Conservation (phyloP, 1,140 invertebrate genomes). For the Penaeus vannamei region DNA sequence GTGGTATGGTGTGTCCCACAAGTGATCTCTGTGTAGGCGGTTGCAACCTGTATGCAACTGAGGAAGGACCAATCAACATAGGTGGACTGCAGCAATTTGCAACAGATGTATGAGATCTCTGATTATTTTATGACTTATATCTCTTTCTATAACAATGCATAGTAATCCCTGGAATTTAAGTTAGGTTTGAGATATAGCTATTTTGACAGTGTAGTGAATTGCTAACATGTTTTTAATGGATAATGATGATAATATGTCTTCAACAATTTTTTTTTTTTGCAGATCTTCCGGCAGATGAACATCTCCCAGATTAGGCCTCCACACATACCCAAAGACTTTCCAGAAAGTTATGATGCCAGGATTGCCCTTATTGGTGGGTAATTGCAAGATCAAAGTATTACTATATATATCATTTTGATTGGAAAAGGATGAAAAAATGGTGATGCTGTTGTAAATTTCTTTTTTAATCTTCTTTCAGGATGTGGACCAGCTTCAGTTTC, state of each 20-base stretch:
- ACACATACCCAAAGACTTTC: constrained; percentile 73
- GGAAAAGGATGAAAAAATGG: too few relatives aligned
- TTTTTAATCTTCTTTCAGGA: constrained; percentile 70
- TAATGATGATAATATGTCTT: too few relatives aligned
- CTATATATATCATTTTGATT: too few relatives aligned
- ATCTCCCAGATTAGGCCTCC: constrained; percentile 89
- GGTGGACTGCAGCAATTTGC: constrained; percentile 98
- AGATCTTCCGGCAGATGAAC: constrained; percentile 95
- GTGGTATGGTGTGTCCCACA: constrained; percentile 99
- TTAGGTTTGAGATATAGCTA: neutral
- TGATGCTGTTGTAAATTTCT: too few relatives aligned
- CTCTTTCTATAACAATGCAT: neutral
- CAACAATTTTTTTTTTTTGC: constrained; percentile 59
- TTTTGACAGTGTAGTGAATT: neutral
- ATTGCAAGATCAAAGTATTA: neutral
- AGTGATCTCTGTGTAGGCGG: constrained; percentile 98
- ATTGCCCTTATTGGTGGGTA: constrained; percentile 84
- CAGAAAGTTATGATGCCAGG: constrained; percentile 79
- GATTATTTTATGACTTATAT: neutral
- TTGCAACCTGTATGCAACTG: constrained; percentile 94
- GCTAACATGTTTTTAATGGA: too few relatives aligned
- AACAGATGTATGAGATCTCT: constrained; percentile 81
- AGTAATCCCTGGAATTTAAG: too few relatives aligned
- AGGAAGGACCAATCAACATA: constrained; percentile 98
- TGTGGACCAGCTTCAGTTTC: constrained; percentile 97